A percentile compares a stretch with the other conserved stretches of the same genome.
These are phyloP conservation scores for Hydrochoerus hydrochaeris DNA, from an alignment of 2,113 vertebrate species.

Conservation along the genomic window DNA sequence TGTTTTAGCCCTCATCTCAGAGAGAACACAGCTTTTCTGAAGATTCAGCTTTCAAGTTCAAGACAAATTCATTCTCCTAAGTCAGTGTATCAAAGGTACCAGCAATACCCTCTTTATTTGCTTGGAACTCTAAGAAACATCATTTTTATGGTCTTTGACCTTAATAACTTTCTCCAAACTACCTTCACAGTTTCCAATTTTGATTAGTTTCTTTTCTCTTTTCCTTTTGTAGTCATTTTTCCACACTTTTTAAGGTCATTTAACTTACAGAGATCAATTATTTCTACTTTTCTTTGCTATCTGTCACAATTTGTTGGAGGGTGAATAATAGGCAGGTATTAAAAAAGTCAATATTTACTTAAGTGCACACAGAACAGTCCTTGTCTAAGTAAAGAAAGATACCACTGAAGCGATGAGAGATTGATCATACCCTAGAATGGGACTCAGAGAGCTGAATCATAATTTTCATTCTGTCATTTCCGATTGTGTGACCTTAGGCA, in stretches of 20 bases:
- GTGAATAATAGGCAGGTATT: background rate
- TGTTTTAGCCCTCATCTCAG: background rate
- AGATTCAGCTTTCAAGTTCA: background rate
- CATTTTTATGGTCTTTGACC: background rate
- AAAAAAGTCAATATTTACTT: slow-evolving; percentile 35
- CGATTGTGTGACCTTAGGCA: background rate
- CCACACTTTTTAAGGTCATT: background rate
- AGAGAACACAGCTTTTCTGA: background rate
- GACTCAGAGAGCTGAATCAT: background rate
- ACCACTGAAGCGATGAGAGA: background rate
- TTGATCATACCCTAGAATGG: background rate
- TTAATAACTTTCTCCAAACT: slow-evolving; percentile 6
- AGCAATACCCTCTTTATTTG: background rate
- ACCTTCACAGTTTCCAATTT: background rate
- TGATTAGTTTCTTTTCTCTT: slow-evolving; percentile 12
- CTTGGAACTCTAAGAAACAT: background rate
- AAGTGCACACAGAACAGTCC: background rate
- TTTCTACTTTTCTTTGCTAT: slow-evolving; percentile 56
- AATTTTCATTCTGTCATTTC: background rate
- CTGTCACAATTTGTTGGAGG: slow-evolving; percentile 4
- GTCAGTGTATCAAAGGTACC: background rate
- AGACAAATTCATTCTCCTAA: background rate
- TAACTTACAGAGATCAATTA: background rate
- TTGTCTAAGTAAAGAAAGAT: background rate
- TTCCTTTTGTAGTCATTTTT: background rate